Base-by-base conservation (phyloP, 2,113 vertebrate genomes). In the Chaenocephalus aceratus region DNA sequence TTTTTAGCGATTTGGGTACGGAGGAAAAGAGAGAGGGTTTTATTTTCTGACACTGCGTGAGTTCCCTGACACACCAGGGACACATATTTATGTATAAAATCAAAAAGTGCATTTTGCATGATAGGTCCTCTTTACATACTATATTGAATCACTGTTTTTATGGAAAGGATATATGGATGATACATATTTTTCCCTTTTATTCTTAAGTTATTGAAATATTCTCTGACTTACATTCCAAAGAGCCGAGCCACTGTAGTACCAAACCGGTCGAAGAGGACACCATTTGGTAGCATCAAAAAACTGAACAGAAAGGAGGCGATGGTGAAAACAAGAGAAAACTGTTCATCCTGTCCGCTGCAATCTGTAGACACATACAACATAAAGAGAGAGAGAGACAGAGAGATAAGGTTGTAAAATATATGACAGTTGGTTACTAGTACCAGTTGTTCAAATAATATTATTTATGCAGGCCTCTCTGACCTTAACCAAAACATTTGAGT, bases 251-350 rank as follows among this genome's bases (percentile, higher is more conserved):
- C 90, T 0, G 89, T 82, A 2, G 98, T 99, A 64, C 97, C 97
- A 0, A 97, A 97, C 14, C 64, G 85, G 80, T 98, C 97, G 5
- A 97, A 98, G 75, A 99, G 44, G 72, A 96, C 96, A 63, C 97
- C 96, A 0, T 87, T 95, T 5, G 95, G 96, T 16, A 98, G 93
- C 0, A 95, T 96, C 88, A 97, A 83, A 80, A 98, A 97, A 88
- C 96, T 98, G 90, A 97, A 97, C 94, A 96, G 95, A 80, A 97
- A 98, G 80, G 97, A 96, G 1, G 95, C 96, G 0, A 97, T 89
- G 75, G 97, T 98, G 89, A 99, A 99, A 85, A 98, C 89, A 58
- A 98, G 93, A 0, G 96, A 97, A 79, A 97, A 95, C 77, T 93
- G 94, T 70, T 97, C 96, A 11, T 97, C 96, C 85, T 97, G 97